A percentile compares a stretch with the other conserved stretches of the same genome.
Conservation (phyloP, 2,797 vertebrate genomes). For the Aldrovandia affinis region DNA sequence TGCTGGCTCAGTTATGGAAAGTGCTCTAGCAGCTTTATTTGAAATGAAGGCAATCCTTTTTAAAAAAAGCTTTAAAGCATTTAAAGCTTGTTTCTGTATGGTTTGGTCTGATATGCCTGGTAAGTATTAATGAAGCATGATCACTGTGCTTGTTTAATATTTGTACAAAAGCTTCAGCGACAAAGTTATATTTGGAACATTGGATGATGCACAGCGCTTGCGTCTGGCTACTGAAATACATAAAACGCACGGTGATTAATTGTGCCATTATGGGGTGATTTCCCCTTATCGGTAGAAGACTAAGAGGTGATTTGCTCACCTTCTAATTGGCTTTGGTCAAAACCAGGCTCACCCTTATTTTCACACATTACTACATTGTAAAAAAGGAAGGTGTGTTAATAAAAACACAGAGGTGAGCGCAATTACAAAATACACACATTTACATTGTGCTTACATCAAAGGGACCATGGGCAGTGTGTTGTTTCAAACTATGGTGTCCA, state of each 20-base stretch:
- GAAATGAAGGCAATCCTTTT: neutral
- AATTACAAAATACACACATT: slow-evolving; percentile 43
- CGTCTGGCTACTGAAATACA: slow-evolving; percentile 43
- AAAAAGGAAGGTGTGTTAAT: slow-evolving; percentile 47
- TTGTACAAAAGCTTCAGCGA: slow-evolving; percentile 7
- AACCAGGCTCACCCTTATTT: slow-evolving; percentile 37
- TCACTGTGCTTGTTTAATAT: slow-evolving; percentile 20
- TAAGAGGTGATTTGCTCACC: slow-evolving; percentile 39
- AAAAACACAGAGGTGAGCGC: slow-evolving; percentile 40
- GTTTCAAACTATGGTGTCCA: slow-evolving; percentile 17
- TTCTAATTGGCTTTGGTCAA: slow-evolving; percentile 47
- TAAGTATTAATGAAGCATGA: slow-evolving; percentile 29
- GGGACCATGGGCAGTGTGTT: neutral
- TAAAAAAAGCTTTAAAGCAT: neutral
- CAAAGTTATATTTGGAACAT: slow-evolving; percentile 18
- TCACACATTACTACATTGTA: slow-evolving; percentile 57
- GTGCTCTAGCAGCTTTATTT: neutral
- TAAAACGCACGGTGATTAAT: slow-evolving; percentile 43
- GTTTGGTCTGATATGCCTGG: neutral
- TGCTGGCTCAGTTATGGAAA: neutral
- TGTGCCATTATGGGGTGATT: slow-evolving; percentile 44
- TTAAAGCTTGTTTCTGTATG: neutral
- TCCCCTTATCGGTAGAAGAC: slow-evolving; percentile 40
- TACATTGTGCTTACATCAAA: slow-evolving; percentile 37
- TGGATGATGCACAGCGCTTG: slow-evolving; percentile 31